phyloP scores from a whole-genome alignment of 2,797 vertebrate genomes.

The Micrastur ruficollis region DNA sequence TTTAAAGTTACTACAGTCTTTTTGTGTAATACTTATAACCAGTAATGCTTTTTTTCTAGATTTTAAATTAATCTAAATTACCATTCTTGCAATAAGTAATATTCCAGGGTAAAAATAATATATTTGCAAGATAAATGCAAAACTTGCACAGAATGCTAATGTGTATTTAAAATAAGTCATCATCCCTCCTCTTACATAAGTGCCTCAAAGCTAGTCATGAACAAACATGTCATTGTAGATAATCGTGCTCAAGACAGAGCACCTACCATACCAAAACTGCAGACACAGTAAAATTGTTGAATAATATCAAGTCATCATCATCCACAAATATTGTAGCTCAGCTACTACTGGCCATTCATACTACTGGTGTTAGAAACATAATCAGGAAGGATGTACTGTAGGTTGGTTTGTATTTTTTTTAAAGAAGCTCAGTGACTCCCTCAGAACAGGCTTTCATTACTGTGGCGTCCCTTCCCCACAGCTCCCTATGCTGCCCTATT shows the following conservation, averaged over 20 bases:
- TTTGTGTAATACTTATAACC: neutral
- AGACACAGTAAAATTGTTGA: neutral
- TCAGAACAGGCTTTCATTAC: neutral
- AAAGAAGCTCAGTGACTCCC: neutral
- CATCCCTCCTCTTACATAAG: neutral
- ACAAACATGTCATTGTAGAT: neutral
- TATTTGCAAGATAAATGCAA: neutral
- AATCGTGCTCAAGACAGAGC: neutral
- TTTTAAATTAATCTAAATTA: neutral
- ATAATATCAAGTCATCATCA: neutral
- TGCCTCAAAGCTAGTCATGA: neutral
- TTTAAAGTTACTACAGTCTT: neutral
- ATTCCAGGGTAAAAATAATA: neutral
- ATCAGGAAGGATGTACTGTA: neutral
- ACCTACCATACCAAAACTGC: neutral
- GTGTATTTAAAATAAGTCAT: neutral
- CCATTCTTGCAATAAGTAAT: neutral
- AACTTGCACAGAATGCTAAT: neutral
- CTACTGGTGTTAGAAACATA: neutral
- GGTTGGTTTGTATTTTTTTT: neutral
- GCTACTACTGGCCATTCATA: fast-evolving
- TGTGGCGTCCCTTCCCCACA: neutral
- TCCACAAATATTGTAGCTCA: neutral
- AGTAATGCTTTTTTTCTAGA: neutral
- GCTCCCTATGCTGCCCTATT: neutral